phyloP scores from a whole-genome alignment of 1,140 invertebrate species.

The Acromyrmex heyeri region DNA sequence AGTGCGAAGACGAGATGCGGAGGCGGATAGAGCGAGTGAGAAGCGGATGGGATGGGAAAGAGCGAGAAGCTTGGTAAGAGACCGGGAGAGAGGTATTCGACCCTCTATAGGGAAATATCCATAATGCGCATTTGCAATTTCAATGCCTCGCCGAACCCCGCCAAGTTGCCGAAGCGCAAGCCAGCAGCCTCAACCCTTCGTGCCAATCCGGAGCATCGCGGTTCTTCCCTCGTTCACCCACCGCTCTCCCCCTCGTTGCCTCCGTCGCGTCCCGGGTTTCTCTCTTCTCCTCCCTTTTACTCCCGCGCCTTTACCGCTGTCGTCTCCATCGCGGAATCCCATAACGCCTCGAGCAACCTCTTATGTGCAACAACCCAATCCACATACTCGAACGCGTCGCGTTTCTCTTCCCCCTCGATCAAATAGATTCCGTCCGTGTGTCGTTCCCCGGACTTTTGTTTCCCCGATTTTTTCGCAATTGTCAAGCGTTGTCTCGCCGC shows the following conservation, averaged over 20 bases:
- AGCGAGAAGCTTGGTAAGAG: conserved; percentile 33
- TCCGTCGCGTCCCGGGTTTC: conserved; percentile 23
- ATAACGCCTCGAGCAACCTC: conserved; percentile 70
- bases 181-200: conserved; percentile 71
- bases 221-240: conserved; percentile 55
- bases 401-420: conserved; percentile 44
- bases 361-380: conserved; percentile 73
- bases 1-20: conserved; percentile 10
- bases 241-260: conserved; percentile 14
- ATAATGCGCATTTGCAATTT: conserved; percentile 87
- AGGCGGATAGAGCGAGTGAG: conserved; percentile 12
- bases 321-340: conserved; percentile 51
- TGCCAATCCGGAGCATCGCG: conserved; percentile 68
- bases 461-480: conserved; percentile 47
- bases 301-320: conserved; percentile 32
- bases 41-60: conserved; percentile 53
- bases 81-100: conserved; percentile 70
- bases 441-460: conserved; percentile 37
- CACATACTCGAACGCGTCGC: conserved; percentile 61
- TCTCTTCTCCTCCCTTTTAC: conserved; percentile 13
- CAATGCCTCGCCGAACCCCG: conserved; percentile 81
- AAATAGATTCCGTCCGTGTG: conserved; percentile 59
- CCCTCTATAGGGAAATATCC: conserved; percentile 86
- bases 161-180: conserved; percentile 75
- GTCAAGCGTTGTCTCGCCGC: conserved; percentile 17